Base-by-base conservation (phyloP, 2,113 vertebrate species). In the Motacilla tschutschensis region DNA sequence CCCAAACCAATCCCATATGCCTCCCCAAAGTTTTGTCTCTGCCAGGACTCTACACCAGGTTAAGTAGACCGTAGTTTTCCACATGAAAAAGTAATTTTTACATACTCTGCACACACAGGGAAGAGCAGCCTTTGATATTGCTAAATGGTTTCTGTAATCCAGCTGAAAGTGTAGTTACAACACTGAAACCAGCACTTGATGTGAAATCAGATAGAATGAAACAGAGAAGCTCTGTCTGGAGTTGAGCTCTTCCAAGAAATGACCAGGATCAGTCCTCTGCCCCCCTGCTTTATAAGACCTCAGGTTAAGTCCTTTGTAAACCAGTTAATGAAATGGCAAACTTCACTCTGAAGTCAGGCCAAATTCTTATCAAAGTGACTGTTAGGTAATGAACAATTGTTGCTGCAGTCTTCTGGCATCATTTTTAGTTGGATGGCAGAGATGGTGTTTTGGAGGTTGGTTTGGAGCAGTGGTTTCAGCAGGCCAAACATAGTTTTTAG, bases 151-250 rank as follows among this genome's bases (percentile, higher is more conserved):
- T 44, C 43, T 87, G 59, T 50, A 51, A 87, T 62, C 31, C 47
- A 69, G 1, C 31, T n/a, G 0, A 28, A 21, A 38, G 18, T 28
- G 43, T 26, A 24, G 38, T 54, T 66, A 8, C 25, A 70, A 1
- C 19, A 46, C 75, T 47, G 28, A 36, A 65, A 9, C 33, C 40
- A 66, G 4, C 25, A 12, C 35, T 5, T 24, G 25, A 3, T 44
- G 33, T 43, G 62, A 44, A 80, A n/a, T 12, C 11, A 46, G 26
- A 18, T 9, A 22, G 36, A 71, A 14, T 36, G 38, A 89, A 87
- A 41, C 31, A 21, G 8, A 24, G 26, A 43, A 60, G 36, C 31
- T 82, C 47, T 79, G 14, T 35, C 29, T 53, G 47, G 26, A 58
- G 31, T 8, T 67, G 44, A 75, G 31, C 28, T 75, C 50, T 60